phyloP scores from a whole-genome alignment of 2,797 vertebrate genomes.

The Darevskia nairensis region DNA sequence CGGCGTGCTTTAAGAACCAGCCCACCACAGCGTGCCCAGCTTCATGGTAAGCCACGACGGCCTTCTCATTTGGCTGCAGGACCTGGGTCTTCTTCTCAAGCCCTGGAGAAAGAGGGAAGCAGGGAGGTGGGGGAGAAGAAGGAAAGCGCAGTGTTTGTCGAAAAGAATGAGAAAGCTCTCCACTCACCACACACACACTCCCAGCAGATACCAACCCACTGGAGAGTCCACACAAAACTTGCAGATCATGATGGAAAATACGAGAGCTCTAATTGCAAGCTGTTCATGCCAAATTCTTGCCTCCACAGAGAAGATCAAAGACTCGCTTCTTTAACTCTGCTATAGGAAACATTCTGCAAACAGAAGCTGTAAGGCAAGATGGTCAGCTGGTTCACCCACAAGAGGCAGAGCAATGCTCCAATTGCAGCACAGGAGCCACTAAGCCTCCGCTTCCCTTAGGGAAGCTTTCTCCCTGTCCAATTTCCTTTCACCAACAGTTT shows the following conservation, averaged over 20 bases:
- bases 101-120: conserved; percentile 63
- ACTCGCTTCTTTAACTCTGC: background rate
- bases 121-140: accelerated
- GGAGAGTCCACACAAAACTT: background rate
- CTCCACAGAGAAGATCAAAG: background rate
- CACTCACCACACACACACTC: too few relatives aligned
- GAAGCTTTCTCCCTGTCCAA: background rate
- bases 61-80: conserved; percentile 83
- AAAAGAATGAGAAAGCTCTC: background rate
- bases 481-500: background rate
- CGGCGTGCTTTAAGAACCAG: conserved; percentile 84
- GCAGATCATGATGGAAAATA: background rate
- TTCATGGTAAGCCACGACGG: conserved; percentile 81
- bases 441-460: background rate
- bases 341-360: background rate
- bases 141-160: background rate
- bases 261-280: background rate
- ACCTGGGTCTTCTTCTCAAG: conserved; percentile 87
- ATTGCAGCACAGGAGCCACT: background rate
- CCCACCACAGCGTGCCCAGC: conserved; percentile 82
- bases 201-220: background rate
- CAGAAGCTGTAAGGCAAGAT: background rate
- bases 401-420: background rate
- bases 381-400: too few relatives aligned
- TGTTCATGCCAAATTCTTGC: background rate